A percentile compares a stretch with the other conserved stretches of the same genome.
phyloP scores from a whole-genome alignment of 2,888 invertebrate genomes.

The Eupithecia abbreviata region DNA sequence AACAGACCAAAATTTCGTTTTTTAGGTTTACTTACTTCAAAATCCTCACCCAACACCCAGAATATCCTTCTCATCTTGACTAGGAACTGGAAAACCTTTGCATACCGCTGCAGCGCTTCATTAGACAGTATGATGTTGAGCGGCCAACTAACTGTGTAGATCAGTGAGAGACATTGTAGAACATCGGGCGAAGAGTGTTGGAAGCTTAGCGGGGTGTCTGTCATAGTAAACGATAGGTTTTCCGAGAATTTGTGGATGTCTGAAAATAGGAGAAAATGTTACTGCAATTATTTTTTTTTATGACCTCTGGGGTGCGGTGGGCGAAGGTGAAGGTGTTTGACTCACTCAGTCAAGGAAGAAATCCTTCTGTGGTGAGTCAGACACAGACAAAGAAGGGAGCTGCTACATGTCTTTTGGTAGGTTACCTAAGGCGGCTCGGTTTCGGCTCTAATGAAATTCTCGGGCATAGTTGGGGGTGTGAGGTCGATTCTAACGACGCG shows the following conservation, averaged over 20 bases:
- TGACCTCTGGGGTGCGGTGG: too few species aligned
- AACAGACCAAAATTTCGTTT: too few species aligned
- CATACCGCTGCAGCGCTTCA: conserved; percentile 87
- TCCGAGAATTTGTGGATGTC: conserved; percentile 85
- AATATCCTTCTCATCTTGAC: conserved; percentile 90
- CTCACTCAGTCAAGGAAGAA: too few species aligned
- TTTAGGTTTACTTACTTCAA: conserved; percentile 72
- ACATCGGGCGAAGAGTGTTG: conserved; percentile 87
- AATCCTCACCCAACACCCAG: conserved; percentile 89
- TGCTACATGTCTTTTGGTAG: too few species aligned
- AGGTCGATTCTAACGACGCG: too few species aligned
- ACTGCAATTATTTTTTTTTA: too few species aligned
- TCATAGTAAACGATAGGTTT: conserved; percentile 86
- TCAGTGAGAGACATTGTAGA: conserved; percentile 86
- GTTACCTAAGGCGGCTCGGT: too few species aligned
- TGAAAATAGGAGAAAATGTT: conserved; percentile 47
- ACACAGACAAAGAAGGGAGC: too few species aligned
- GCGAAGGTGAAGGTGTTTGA: too few species aligned
- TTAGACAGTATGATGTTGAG: conserved; percentile 89
- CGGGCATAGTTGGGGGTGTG: too few species aligned
- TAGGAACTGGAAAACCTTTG: conserved; percentile 89
- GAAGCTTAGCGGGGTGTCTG: conserved; percentile 85
- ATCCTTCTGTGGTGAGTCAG: too few species aligned
- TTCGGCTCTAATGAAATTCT: too few species aligned
- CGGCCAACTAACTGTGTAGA: conserved; percentile 90